These are phyloP conservation scores for Aptenodytes patagonicus DNA, from an alignment of 2,113 vertebrate genomes.

Conservation along the genomic window DNA sequence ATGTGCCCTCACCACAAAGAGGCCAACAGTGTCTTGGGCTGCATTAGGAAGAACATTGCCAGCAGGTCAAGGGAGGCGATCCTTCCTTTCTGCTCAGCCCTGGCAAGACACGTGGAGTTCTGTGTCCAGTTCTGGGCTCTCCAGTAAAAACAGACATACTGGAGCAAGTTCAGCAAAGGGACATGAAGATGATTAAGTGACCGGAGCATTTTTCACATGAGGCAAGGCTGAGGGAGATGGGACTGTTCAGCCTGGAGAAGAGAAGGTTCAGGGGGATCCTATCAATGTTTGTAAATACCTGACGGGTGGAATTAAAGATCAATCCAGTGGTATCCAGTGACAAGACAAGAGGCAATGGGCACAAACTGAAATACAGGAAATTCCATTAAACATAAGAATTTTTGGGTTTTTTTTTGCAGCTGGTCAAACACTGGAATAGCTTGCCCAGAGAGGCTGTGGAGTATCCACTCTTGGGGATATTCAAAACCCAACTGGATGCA, in stretches of 20 bases:
- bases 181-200: neutral
- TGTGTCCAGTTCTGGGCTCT: neutral
- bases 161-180: neutral
- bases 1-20: neutral
- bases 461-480: neutral
- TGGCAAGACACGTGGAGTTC: neutral
- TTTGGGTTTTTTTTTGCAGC: neutral
- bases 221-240: neutral
- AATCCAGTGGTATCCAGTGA: neutral
- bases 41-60: neutral
- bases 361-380: neutral
- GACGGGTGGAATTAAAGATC: neutral
- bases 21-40: neutral
- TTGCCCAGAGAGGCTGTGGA: neutral
- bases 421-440: neutral
- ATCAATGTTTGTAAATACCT: neutral
- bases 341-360: neutral
- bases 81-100: neutral
- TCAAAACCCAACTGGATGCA: neutral
- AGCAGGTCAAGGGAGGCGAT: neutral
- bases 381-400: neutral
- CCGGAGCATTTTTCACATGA: neutral
- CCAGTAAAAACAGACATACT: neutral
- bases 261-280: neutral
- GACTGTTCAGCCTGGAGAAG: neutral